These are phyloP conservation scores for Rotaria socialis DNA, from an alignment of 2,888 invertebrate genomes.

Conservation along the genomic window DNA sequence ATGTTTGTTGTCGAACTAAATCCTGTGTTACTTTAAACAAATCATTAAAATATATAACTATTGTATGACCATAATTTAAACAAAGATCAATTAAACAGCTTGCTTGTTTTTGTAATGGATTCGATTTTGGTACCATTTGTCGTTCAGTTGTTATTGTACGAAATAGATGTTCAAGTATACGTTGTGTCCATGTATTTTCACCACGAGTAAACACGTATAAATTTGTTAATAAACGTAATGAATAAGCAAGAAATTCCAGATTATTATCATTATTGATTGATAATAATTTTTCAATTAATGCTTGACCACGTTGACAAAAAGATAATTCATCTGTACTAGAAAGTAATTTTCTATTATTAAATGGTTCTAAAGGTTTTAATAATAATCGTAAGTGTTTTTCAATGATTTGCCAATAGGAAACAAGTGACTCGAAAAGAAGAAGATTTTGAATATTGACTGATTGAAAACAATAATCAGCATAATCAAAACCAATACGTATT, in stretches of 20 bases:
- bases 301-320: slow-evolving; percentile 35
- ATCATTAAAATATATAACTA: slow-evolving; percentile 24
- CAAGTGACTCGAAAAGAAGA: background rate
- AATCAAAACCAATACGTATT: slow-evolving; percentile 31
- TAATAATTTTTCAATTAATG: slow-evolving; percentile 3
- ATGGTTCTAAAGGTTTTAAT: background rate
- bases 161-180: slow-evolving; percentile 34
- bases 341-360: background rate
- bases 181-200: background rate
- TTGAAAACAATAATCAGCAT: slow-evolving; percentile 28
- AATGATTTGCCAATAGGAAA: slow-evolving; percentile 3
- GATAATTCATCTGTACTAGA: background rate
- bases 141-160: slow-evolving; percentile 7
- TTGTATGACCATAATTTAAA: slow-evolving; percentile 22
- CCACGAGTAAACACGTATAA: slow-evolving; percentile 18
- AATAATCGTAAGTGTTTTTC: slow-evolving; percentile 12
- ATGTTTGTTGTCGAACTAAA: slow-evolving; percentile 16
- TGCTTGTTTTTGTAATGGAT: slow-evolving; percentile 31
- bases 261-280: background rate
- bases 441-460: background rate
- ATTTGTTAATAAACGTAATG: slow-evolving; percentile 23
- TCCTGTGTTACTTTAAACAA: slow-evolving; percentile 21
- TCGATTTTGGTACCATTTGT: background rate
- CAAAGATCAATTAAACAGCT: slow-evolving; percentile 30
- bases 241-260: background rate